Base-by-base conservation (phyloP, 2,888 invertebrate genomes). In the Serrognathus titanus region DNA sequence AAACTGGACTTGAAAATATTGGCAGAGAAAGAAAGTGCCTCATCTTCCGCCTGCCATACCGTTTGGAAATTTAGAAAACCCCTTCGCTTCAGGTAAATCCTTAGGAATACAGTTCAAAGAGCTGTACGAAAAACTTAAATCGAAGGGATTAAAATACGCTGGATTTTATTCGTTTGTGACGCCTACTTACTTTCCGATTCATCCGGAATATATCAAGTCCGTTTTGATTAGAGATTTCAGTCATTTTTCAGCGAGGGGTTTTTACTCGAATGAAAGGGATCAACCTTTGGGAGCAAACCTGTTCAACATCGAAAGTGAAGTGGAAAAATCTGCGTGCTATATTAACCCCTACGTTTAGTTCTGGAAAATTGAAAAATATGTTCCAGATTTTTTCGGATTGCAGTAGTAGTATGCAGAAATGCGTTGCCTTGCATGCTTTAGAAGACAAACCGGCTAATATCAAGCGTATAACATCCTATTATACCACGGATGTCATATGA, bases 21-120 rank as follows among this genome's bases (percentile, higher is more conserved):
- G 59, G 59, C 39, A 53, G 43, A 56, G 41, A 35, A 49, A 36
- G 48, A 43, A 48, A 11, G 48, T 59, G 2, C 48, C 50, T 16
- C 45, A 43, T 11, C 3, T 51, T 7, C 3, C 35, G 36, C 53
- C 56, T 2, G 37, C 6, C 1, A 40, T 57, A 31, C 53, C 57
- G 43, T 59, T 53, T 20, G 59, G 59, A 5, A 53, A 53, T 11
- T 35, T 57, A 20, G 47, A 31, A 5, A 57, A 43, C 37, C 38
- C 37, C 8, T 38, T 53, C 24, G 31, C 20, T 4, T 49, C 37
- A 2, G 16, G 16, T 16, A 16, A 16, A 49, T 8, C 37, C 8
- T n/a, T 49, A 7, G 24, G 24, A 31, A 31, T 31, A 31, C 5
- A 31, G 7, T 31, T 6, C 6, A 11, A 50, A 41, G 36, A 55